Evolutionary conservation across 1,140 invertebrate genomes (phyloP), one percentile per base, ranked within the genome.

Genomic region (Brachionus manjavacas): DNA sequence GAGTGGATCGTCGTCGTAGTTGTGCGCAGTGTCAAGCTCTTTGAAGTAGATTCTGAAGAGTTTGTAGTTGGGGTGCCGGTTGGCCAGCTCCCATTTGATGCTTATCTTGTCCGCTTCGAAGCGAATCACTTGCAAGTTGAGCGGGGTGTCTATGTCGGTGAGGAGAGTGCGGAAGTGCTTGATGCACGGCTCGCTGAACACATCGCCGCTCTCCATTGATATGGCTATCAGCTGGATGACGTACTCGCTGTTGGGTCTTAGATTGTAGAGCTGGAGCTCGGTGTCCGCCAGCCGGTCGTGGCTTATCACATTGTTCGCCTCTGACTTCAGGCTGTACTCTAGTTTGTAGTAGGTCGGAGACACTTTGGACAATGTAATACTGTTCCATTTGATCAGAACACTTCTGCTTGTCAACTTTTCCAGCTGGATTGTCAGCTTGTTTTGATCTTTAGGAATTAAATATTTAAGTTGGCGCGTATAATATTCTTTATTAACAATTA

Each of bases 401-500:
- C 52, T 60, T 46, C 35, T 12, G 25, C 49, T 64, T 14, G 79
- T 81, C 12, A 81, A 23, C 16, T 76, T 76, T 76, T 76, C 72
- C 11, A 76, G 25, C 31, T 49, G 9, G 11, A 76, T 76, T 9
- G 41, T 52, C 9, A 76, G 23, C 72, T 76, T 76, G 7, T 46
- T 76, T 76, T 76, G 72, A 49, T 23, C 72, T 74, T 74, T 49
- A n/a, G n/a, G n/a, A n/a, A n/a, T n/a, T n/a, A n/a, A n/a, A n/a
- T n/a, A n/a, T n/a, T n/a, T n/a, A n/a, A n/a, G n/a, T n/a, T n/a
- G n/a, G n/a, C n/a, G n/a, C n/a, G n/a, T n/a, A n/a, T n/a, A n/a
- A n/a, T n/a, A n/a, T n/a, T n/a, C n/a, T n/a, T n/a, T n/a, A n/a
- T n/a, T n/a, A n/a, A n/a, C n/a, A n/a, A n/a, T n/a, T n/a, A n/a